These are phyloP conservation scores for Apocheima hispidaria DNA, from an alignment of 2,888 invertebrate species.

Conservation along the genomic window DNA sequence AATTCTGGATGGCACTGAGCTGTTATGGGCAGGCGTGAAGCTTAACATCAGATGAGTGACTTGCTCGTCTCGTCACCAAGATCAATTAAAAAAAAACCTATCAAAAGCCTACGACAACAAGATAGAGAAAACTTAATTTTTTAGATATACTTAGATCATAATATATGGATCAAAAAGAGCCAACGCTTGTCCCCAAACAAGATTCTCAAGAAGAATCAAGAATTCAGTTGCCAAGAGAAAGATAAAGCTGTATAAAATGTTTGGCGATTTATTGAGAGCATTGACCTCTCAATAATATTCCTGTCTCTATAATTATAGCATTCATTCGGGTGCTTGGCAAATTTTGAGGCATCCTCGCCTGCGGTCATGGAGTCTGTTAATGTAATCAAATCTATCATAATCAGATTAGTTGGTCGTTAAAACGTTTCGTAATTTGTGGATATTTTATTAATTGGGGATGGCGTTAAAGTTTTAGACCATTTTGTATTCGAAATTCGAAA, in stretches of 20 bases:
- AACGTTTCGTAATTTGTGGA: not conserved
- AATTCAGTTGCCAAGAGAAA: constrained; percentile 8
- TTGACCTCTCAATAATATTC: constrained; percentile 6
- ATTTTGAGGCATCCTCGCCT: constrained; percentile 22
- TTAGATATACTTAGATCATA: not conserved
- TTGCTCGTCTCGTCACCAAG: too few species aligned
- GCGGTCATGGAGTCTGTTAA: constrained; percentile 7
- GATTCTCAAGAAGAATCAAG: constrained; percentile 1
- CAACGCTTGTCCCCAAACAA: not conserved
- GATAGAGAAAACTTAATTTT: constrained; percentile 1
- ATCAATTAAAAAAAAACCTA: too few species aligned
- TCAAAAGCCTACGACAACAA: too few species aligned
- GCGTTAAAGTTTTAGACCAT: too few species aligned
- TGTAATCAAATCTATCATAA: constrained; percentile 5
- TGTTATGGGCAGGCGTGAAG: too few species aligned
- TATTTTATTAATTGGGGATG: too few species aligned
- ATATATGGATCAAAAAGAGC: not conserved
- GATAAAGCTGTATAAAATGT: constrained; percentile 1
- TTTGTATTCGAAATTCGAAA: too few species aligned
- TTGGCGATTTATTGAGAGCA: constrained; percentile 7
- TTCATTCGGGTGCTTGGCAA: not conserved
- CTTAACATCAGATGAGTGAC: too few species aligned
- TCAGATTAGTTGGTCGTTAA: constrained; percentile 5
- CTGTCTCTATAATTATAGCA: not conserved
- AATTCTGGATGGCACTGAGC: too few species aligned